phyloP scores from a whole-genome alignment of 92 coral and sea anemone genomes.

The Epizoanthus ramosus region DNA sequence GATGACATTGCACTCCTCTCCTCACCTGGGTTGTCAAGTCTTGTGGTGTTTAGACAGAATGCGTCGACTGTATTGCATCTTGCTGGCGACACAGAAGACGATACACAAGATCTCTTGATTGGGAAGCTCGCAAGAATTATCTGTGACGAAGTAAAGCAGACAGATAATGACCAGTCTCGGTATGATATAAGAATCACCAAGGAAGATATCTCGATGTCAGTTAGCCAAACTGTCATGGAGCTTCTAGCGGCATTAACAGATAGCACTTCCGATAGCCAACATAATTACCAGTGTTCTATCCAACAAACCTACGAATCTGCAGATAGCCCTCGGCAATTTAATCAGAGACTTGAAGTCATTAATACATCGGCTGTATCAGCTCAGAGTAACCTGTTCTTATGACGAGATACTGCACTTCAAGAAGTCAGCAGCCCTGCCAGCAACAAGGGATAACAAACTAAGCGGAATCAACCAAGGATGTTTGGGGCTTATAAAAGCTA shows the following conservation, averaged over 20 bases:
- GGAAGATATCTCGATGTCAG: conserved; percentile 47
- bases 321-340: conserved; percentile 61
- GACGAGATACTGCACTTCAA: conserved; percentile 70
- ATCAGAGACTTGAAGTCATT: conserved; percentile 48
- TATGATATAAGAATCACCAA: conserved; percentile 62
- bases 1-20: conserved; percentile 59
- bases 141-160: conserved; percentile 48
- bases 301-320: conserved; percentile 60
- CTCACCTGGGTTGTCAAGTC: conserved; percentile 63
- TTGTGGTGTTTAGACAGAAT: conserved; percentile 48
- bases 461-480: conserved; percentile 55
- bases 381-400: conserved; percentile 68
- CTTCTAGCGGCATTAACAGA: conserved; percentile 57
- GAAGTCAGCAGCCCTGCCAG: conserved; percentile 67
- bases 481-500: conserved; percentile 57
- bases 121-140: conserved; percentile 48
- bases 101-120: conserved; percentile 31
- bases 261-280: conserved; percentile 65
- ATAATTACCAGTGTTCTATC: conserved; percentile 53
- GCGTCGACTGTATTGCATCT: conserved; percentile 53
- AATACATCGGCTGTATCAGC: conserved; percentile 54
- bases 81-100: conserved; percentile 53
- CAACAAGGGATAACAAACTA: conserved; percentile 48
- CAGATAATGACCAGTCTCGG: conserved; percentile 32
- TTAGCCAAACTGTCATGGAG: conserved; percentile 52